Conservation (phyloP, 2,797 vertebrate species). For the Liasis olivaceus region DNA sequence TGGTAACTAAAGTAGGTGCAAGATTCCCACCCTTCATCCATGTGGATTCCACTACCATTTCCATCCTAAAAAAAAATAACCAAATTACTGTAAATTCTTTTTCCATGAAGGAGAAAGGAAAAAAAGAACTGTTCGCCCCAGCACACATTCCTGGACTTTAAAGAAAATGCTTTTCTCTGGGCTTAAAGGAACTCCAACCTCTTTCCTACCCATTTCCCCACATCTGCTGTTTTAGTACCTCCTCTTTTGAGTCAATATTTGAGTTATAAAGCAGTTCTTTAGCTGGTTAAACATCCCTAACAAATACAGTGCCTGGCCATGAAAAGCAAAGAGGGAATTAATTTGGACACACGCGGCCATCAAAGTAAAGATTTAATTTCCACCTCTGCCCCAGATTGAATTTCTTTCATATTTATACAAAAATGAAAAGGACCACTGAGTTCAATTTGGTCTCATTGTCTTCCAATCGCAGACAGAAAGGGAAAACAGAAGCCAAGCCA, state of each 20-base stretch:
- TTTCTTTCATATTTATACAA: conserved; percentile 77
- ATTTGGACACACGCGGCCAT: conserved; percentile 69
- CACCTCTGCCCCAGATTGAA: conserved; percentile 57
- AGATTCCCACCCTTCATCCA: too few relatives aligned
- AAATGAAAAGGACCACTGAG: conserved; percentile 73
- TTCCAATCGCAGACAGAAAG: conserved; percentile 45
- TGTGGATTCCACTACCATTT: too few relatives aligned
- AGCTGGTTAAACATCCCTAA: conserved; percentile 67
- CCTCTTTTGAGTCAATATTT: conserved; percentile 51
- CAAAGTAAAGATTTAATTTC: conserved; percentile 57
- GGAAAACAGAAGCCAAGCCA: conserved; percentile 49
- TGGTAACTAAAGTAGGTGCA: too few relatives aligned
- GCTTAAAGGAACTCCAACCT: too few relatives aligned
- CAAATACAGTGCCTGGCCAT: conserved; percentile 70
- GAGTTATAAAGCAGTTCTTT: conserved; percentile 47
- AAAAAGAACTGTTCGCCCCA: too few relatives aligned
- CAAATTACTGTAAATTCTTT: too few relatives aligned
- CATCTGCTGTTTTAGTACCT: conserved; percentile 41
- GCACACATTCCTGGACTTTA: too few relatives aligned
- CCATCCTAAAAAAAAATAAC: too few relatives aligned
- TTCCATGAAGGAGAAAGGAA: too few relatives aligned
- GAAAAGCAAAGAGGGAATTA: conserved; percentile 74
- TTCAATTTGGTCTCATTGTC: conserved; percentile 71
- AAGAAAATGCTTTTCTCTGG: too few relatives aligned
- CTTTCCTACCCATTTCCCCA: too few relatives aligned